A percentile compares a stretch with the other conserved stretches of the same genome.
These are phyloP conservation scores for Polymixis lichenea DNA, from an alignment of 2,888 invertebrate genomes.

Conservation along the genomic window DNA sequence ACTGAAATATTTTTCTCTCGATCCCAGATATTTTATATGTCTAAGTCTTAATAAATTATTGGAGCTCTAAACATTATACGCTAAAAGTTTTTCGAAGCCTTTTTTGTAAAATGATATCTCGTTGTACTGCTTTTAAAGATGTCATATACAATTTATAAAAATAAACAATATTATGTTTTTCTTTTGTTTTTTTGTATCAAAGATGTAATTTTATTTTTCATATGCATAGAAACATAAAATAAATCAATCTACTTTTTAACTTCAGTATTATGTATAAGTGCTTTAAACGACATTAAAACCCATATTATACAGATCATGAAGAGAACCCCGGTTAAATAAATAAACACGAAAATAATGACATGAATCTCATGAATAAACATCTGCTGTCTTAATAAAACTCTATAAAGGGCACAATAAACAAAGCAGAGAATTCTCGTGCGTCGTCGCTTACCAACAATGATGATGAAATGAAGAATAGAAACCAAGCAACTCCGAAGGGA, in stretches of 20 bases:
- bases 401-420: constrained; percentile 44
- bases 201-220: too few relatives aligned
- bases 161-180: neutral
- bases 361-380: constrained; percentile 11
- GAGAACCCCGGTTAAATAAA: too few relatives aligned
- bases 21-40: constrained; percentile 19
- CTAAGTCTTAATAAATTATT: constrained; percentile 26
- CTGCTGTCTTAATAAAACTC: constrained; percentile 25
- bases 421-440: constrained; percentile 31
- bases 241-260: too few relatives aligned
- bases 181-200: constrained; percentile 7
- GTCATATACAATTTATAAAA: constrained; percentile 22
- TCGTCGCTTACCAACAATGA: constrained; percentile 42
- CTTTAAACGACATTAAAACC: too few relatives aligned
- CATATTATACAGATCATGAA: too few relatives aligned
- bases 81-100: constrained; percentile 22
- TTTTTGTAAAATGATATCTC: constrained; percentile 21
- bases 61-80: constrained; percentile 15
- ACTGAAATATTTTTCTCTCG: neutral
- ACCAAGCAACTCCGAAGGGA: constrained; percentile 35
- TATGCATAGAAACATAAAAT: too few relatives aligned
- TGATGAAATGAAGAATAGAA: constrained; percentile 33
- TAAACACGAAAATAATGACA: neutral
- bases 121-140: constrained; percentile 33
- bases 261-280: too few relatives aligned